Evolutionary conservation across 2,888 invertebrate species (phyloP), one percentile per base, ranked within the genome.

Genomic region (Phasia obesa): DNA sequence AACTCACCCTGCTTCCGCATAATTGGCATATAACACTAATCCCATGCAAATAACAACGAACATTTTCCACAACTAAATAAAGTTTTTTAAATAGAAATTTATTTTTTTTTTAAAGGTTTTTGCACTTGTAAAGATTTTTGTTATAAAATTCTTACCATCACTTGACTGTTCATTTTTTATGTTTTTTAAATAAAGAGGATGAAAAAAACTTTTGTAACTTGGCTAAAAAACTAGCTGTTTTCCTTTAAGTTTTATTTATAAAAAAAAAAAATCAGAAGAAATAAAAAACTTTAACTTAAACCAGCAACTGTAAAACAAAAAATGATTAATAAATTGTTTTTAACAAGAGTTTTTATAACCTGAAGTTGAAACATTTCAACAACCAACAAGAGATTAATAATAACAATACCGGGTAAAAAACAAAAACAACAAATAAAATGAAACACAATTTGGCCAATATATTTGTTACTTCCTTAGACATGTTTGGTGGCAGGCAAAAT

Each of bases 1-100:
- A 59, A 51, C 81, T 78, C 15, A 89, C 90, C 88, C 87, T 21
- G 89, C 90, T 78, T 87, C 86, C 51, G 90, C 85, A 81, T 87
- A 86, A 77, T 87, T 86, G 13, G 86, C 84, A 59, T 85, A 88
- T 17, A 88, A 55, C 65, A 89, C 73, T 17, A 87, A 78, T 17
- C 86, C 85, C 81, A 89, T 84, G 65, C 87, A 85, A 71, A 87
- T 83, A 79, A 88, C 85, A 79, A 89, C 79, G 81, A 87, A 86
- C 5, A 87, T 70, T 80, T 86, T 88, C 73, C 88, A 74, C 74
- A 88, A 85, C 89, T 89, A 85, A 60, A 25, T 27, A 38, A 53
- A 74, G 70, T 11, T 35, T n/a, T 59, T 11, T 53, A n/a, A 1
- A 53, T n/a, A n/a, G n/a, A 51, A 23, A 47, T 42, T 15, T 3